Evolutionary conservation across 2,888 invertebrate species (phyloP).

Genomic region (Tenthredo mesomela): DNA sequence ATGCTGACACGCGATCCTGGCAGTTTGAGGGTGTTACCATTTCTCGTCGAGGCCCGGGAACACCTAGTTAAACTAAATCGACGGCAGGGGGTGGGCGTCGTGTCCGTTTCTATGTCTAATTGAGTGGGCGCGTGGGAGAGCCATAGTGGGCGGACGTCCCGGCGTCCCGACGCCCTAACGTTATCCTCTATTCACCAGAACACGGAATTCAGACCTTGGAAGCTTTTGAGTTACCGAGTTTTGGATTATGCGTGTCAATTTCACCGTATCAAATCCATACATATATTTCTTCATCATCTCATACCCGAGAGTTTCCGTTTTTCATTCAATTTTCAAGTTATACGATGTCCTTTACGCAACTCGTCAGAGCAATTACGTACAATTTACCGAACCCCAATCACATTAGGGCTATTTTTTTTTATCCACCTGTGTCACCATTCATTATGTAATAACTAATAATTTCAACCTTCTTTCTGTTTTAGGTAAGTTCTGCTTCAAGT

Average conservation of each 20-base stretch:
- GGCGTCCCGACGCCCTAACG: conserved; percentile 38
- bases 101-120: conserved; percentile 49
- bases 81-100: conserved; percentile 40
- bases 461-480: conserved; percentile 31
- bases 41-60: conserved; percentile 27
- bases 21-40: conserved; percentile 45
- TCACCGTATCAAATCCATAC: conserved; percentile 5
- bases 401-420: neutral
- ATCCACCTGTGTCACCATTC: neutral
- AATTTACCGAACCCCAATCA: neutral
- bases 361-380: neutral
- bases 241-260: neutral
- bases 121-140: conserved; percentile 50
- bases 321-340: neutral
- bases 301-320: neutral
- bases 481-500: conserved; percentile 32
- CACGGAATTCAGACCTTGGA: conserved; percentile 27
- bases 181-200: conserved; percentile 26
- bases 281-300: neutral
- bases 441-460: conserved; percentile 8
- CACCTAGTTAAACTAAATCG: conserved; percentile 52
- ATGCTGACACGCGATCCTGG: conserved; percentile 43
- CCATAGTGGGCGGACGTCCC: conserved; percentile 30
- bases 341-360: neutral
- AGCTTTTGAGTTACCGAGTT: conserved; percentile 10